Percentiles rank a stretch among this genome's conserved stretches.
Conservation (phyloP, 2,888 invertebrate species). For the Amphipoea oculea region DNA sequence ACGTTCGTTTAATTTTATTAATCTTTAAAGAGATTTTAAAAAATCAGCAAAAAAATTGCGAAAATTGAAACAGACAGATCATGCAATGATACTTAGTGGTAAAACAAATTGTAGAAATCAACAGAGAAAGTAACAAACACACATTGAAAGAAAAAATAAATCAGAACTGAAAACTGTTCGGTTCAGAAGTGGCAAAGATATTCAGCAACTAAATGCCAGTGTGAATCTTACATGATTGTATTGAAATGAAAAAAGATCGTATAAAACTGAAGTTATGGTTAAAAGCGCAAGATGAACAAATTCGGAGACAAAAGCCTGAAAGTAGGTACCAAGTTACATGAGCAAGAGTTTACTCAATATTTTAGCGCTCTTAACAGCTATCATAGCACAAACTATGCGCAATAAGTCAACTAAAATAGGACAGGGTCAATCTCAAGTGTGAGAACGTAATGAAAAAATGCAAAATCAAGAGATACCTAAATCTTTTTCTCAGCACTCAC, state of each 20-base stretch:
- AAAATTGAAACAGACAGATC: slow-evolving; percentile 45
- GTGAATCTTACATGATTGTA: background rate
- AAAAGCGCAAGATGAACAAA: background rate
- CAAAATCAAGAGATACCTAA: slow-evolving; percentile 68
- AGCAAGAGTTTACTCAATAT: slow-evolving; percentile 57
- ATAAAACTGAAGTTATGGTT: background rate
- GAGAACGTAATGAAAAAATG: slow-evolving; percentile 74
- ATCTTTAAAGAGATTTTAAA: slow-evolving; percentile 22
- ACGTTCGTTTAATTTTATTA: slow-evolving; percentile 28
- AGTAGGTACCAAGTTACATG: background rate
- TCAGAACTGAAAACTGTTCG: background rate
- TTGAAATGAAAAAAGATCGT: slow-evolving; percentile 5
- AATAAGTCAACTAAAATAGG: slow-evolving; percentile 71
- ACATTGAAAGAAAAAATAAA: slow-evolving; percentile 4
- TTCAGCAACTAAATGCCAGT: background rate
- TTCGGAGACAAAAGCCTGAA: slow-evolving; percentile 8
- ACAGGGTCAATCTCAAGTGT: slow-evolving; percentile 84
- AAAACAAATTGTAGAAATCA: slow-evolving; percentile 36
- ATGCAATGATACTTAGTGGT: slow-evolving; percentile 31
- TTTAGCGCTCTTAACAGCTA: slow-evolving; percentile 69
- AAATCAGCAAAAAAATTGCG: background rate
- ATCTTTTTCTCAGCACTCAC: slow-evolving; percentile 69
- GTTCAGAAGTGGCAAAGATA: background rate
- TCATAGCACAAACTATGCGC: slow-evolving; percentile 67
- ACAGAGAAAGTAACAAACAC: slow-evolving; percentile 34